phyloP scores from a whole-genome alignment of 1,140 invertebrate genomes.

The Cyrtorhinus lividipennis region DNA sequence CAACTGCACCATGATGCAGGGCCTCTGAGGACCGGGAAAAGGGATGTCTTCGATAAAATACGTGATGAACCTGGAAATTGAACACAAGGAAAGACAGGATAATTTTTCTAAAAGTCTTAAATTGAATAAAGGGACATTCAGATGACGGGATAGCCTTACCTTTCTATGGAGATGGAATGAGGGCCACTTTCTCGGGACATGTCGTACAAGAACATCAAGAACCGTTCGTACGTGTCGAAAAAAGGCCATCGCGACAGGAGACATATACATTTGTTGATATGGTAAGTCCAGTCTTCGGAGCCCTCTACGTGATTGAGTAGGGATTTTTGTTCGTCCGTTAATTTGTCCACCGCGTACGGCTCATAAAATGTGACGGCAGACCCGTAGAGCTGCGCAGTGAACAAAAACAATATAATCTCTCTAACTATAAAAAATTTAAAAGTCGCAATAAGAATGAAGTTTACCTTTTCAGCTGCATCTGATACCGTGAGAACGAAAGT shows the following conservation, averaged over 20 bases:
- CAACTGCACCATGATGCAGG: conserved; percentile 51
- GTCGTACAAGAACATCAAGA: conserved; percentile 61
- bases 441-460: too few species aligned
- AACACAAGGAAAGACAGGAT: too few species aligned
- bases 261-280: conserved; percentile 91
- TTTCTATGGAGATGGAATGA: conserved; percentile 78
- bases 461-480: conserved; percentile 74
- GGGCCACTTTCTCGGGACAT: conserved; percentile 58
- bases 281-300: conserved; percentile 28
- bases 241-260: conserved; percentile 94
- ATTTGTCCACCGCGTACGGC: conserved; percentile 44
- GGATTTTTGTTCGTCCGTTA: conserved; percentile 54
- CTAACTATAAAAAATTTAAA: too few species aligned
- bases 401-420: too few species aligned
- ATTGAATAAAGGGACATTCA: too few species aligned
- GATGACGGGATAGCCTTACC: too few species aligned
- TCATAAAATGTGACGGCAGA: conserved; percentile 97
- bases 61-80: conserved; percentile 55
- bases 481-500: conserved; percentile 95
- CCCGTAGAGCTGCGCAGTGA: conserved; percentile 56
- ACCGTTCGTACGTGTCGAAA: conserved; percentile 89
- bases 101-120: too few species aligned
- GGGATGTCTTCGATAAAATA: conserved; percentile 94
- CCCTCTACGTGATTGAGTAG: conserved; percentile 34
- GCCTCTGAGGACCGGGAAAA: conserved; percentile 84